Base-by-base conservation (phyloP, 2,888 invertebrate species). In the Volucella inanis region DNA sequence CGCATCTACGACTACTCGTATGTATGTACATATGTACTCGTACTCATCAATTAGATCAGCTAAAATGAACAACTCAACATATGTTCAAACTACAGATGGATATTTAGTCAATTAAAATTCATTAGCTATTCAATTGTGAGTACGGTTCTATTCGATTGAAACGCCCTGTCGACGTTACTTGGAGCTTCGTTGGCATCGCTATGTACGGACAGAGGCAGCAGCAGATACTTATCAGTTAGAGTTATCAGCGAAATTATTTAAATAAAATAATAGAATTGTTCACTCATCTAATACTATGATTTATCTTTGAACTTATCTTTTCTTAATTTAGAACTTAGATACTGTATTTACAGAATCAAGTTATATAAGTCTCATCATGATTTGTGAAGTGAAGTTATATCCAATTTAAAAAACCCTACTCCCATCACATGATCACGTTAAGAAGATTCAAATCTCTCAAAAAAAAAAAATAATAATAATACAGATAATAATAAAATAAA, bases 101-200 rank as follows among this genome's bases (percentile, higher is more conserved):
- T 31, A 31, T 31, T 31, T 31, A 8, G 22, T 54, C 65, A 84
- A 84, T 84, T 84, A 75, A 84, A 84, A 84, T 84, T 70, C 79
- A 84, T 84, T 84, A 75, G 70, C 50, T 59, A 47, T 54, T 62
- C 61, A 77, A 77, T 70, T 77, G 68, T 15, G 47, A 45, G 47
- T 62, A 54, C 31, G 52, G 45, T 47, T 62, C 14, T 47, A 61
- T 75, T 74, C 72, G 62, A 74, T 57, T 78, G 22, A 50, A 62
- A 31, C 52, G 52, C 50, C 50, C 47, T 54, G 10, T 57, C 52
- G 12, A 31, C 57, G 38, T 55, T 55, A 18, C 6, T n/a, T 47
- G 15, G 18, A 52, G 22, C 49, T 52, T 43, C 50, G 18, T 38
- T 14, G 39, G 55, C 47, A 14, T 22, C 41, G 11, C 12, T 45